A percentile compares a stretch with the other conserved stretches of the same genome.
Conservation (phyloP, 2,797 vertebrate species). For the Tympanoctomys barrerae region DNA sequence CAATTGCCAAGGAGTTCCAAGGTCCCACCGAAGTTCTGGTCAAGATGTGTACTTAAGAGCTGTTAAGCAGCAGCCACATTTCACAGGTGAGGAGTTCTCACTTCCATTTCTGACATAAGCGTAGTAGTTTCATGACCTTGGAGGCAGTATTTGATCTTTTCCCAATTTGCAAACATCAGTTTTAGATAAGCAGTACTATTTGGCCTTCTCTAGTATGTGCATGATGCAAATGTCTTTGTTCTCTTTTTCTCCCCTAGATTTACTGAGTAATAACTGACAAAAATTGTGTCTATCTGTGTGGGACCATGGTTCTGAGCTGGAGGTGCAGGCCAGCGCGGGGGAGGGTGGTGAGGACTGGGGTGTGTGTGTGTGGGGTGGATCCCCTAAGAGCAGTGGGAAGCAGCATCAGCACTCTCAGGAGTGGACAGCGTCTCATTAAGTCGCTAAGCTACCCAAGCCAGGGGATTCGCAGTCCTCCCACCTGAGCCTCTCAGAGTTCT, state of each 20-base stretch:
- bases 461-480: not conserved
- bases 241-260: not conserved
- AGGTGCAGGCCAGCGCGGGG: not conserved
- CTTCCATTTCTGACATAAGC: not conserved
- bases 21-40: not conserved
- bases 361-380: not conserved
- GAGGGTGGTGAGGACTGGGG: accelerated
- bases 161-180: not conserved
- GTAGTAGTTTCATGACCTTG: not conserved
- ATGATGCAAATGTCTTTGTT: not conserved
- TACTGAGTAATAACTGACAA: not conserved
- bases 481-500: not conserved
- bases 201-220: not conserved
- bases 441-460: not conserved
- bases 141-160: not conserved
- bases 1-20: not conserved
- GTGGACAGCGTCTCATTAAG: not conserved
- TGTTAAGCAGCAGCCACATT: slow-evolving; percentile 6
- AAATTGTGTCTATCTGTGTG: not conserved
- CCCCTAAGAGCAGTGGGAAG: not conserved
- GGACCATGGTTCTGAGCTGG: not conserved
- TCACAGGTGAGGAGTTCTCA: not conserved
- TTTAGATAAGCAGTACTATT: not conserved
- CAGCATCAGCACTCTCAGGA: not conserved
- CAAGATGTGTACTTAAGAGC: not conserved